Conservation (phyloP, 1,140 invertebrate genomes). For the Hestina assimilis region DNA sequence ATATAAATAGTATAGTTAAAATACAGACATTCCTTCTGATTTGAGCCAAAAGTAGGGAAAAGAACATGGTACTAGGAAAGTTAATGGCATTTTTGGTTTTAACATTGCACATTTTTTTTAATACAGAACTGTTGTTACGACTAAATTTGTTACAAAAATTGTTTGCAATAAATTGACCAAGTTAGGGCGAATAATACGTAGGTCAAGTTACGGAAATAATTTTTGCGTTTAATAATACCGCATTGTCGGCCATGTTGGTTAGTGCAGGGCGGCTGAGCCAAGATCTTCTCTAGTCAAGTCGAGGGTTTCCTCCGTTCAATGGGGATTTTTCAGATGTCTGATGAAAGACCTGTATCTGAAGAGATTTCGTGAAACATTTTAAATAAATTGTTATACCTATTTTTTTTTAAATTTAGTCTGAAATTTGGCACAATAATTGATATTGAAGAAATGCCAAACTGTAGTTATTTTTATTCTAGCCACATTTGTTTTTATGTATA, state of each 20-base stretch:
- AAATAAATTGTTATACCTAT: neutral
- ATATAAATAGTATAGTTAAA: conserved; percentile 74
- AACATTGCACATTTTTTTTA: conserved; percentile 74
- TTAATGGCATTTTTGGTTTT: conserved; percentile 76
- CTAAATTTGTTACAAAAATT: conserved; percentile 58
- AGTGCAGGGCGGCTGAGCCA: conserved; percentile 10
- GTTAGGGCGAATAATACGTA: conserved; percentile 53
- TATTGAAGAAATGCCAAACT: conserved; percentile 7
- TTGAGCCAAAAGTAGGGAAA: conserved; percentile 73
- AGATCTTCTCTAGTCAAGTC: conserved; percentile 23
- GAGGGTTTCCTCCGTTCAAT: conserved; percentile 19
- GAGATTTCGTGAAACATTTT: conserved; percentile 7
- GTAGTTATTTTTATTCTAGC: conserved; percentile 2
- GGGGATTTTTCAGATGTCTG: conserved; percentile 37
- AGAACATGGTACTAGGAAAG: conserved; percentile 61
- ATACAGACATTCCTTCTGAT: conserved; percentile 68
- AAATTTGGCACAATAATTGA: conserved; percentile 6
- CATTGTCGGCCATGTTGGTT: conserved; percentile 31
- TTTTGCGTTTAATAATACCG: conserved; percentile 47
- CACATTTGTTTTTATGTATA: neutral
- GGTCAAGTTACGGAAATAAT: conserved; percentile 65
- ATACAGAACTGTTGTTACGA: conserved; percentile 59
- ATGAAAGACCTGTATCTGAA: conserved; percentile 50
- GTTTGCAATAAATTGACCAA: conserved; percentile 56
- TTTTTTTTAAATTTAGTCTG: neutral